Evolutionary conservation across 2,797 vertebrate genomes (phyloP).

Genomic region (Peromyscus aztecus): DNA sequence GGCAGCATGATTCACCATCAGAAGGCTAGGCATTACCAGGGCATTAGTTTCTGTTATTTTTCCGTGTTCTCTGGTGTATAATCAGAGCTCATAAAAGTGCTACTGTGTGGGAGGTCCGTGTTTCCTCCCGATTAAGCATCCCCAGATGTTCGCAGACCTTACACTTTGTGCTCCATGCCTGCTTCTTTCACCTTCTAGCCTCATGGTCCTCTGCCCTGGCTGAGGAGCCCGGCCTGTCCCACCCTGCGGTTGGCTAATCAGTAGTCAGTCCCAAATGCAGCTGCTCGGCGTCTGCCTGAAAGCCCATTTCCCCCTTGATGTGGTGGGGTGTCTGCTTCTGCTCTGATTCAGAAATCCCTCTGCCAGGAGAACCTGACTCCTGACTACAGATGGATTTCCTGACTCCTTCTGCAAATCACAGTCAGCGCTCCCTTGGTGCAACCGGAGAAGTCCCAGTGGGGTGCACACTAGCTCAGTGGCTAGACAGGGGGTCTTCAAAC

Average conservation of each 20-base stretch:
- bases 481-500: background rate
- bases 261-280: background rate
- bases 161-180: constrained; percentile 12
- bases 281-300: background rate
- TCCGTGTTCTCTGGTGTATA: constrained; percentile 64
- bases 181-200: constrained; percentile 13
- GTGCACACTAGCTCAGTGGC: background rate
- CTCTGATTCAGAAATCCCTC: constrained; percentile 65
- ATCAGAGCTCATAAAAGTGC: constrained; percentile 80
- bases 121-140: constrained; percentile 76
- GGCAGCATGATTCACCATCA: constrained; percentile 28
- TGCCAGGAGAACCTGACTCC: constrained; percentile 46
- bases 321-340: constrained; percentile 31
- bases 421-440: background rate
- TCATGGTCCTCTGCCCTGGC: background rate
- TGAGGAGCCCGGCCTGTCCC: background rate
- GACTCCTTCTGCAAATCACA: constrained; percentile 50
- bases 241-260: constrained; percentile 57
- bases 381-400: constrained; percentile 31
- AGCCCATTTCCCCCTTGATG: constrained; percentile 64
- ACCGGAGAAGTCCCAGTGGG: background rate
- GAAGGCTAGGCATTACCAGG: constrained; percentile 53
- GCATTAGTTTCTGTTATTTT: constrained; percentile 66
- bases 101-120: constrained; percentile 81
- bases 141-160: constrained; percentile 77